Evolutionary conservation across 2,113 vertebrate genomes (phyloP).

Genomic region (Phalacrocorax carbo): DNA sequence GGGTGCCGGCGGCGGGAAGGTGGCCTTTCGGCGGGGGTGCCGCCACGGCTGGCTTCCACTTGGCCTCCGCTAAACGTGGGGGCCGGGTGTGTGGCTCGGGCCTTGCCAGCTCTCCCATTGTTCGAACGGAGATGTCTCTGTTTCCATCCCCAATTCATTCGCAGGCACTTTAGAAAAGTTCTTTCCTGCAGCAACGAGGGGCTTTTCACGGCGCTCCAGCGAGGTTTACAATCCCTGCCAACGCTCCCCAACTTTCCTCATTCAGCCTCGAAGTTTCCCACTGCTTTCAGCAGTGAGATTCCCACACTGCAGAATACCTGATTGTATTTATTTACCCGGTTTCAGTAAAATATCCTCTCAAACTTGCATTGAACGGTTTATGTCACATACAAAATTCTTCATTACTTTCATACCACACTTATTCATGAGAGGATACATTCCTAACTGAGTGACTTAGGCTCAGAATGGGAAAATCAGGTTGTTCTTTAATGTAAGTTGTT

Average conservation of each 20-base stretch:
- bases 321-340: background rate
- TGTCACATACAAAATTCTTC: background rate
- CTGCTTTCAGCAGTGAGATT: background rate
- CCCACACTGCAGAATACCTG: slow-evolving; percentile 1
- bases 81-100: background rate
- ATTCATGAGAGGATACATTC: background rate
- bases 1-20: background rate
- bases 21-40: background rate
- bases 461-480: background rate
- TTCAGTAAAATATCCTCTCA: background rate
- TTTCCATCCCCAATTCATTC: slow-evolving; percentile 1
- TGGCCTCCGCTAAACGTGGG: background rate
- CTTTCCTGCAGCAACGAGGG: slow-evolving; percentile 16
- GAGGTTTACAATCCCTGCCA: background rate
- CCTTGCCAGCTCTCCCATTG: background rate
- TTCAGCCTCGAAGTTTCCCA: slow-evolving; percentile 44
- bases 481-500: background rate
- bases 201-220: slow-evolving; percentile 17
- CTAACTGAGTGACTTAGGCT: background rate
- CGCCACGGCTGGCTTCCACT: background rate
- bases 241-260: background rate
- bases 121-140: background rate
- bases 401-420: background rate
- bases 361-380: background rate
- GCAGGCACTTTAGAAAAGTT: slow-evolving; percentile 21